Evolutionary conservation across 2,113 vertebrate species (phyloP).

Genomic region (Thamnaconus septentrionalis): DNA sequence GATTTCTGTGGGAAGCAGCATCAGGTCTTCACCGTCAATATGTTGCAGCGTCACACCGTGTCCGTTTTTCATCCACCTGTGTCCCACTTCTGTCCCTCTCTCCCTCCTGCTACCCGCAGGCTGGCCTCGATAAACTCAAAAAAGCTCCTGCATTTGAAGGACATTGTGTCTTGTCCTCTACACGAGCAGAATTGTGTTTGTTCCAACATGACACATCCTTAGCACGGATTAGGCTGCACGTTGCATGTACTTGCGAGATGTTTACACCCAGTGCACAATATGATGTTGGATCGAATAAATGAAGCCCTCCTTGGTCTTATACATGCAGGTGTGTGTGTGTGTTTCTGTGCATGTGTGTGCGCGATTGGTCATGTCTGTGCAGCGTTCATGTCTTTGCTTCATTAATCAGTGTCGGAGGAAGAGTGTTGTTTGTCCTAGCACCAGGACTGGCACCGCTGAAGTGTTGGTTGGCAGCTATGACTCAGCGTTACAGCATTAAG

Average conservation of each 20-base stretch:
- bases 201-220: constrained; percentile 3
- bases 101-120: constrained; percentile 25
- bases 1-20: background rate
- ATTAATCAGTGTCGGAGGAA: constrained; percentile 63
- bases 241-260: background rate
- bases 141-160: constrained; percentile 35
- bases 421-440: constrained; percentile 71
- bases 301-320: constrained; percentile 12
- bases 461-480: constrained; percentile 76
- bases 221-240: background rate
- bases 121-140: constrained; percentile 50
- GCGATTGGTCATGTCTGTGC: constrained; percentile 35
- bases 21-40: constrained; percentile 9
- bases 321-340: constrained; percentile 25
- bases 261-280: background rate
- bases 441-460: constrained; percentile 65
- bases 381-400: constrained; percentile 49
- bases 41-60: constrained; percentile 45
- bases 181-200: background rate
- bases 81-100: constrained; percentile 37
- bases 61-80: constrained; percentile 48
- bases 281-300: background rate
- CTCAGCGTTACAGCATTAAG: constrained; percentile 72
- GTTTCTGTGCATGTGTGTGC: constrained; percentile 11
- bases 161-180: constrained; percentile 19